Evolutionary conservation across 1,140 invertebrate genomes (phyloP), one percentile per base, ranked within the genome.

Genomic region (Drosophila neocordata): DNA sequence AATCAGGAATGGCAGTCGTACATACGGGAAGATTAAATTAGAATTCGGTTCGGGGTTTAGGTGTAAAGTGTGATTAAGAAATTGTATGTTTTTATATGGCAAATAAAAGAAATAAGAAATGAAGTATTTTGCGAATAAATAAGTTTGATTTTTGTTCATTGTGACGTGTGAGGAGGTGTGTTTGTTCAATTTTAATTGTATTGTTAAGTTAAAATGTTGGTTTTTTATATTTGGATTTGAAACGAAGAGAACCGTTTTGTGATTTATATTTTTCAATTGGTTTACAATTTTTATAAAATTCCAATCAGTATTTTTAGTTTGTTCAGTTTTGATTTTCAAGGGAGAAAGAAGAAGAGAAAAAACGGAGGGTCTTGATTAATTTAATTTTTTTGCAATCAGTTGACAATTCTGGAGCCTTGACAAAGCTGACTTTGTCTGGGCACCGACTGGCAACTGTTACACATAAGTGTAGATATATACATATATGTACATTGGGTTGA

Each of bases 281-380:
- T 56, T 59, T 64, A 69, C 35, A 6, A 44, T 73, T 77, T 48
- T 20, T 44, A 18, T 48, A 20, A 3, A 20, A 4, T 48, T 48
- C 41, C 41, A 48, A 48, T 48, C 20, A 11, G 15, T 48, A 20
- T 48, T 65, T 65, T 61, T 63, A 74, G 60, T 73, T 73, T 82
- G 69, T 87, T 79, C 69, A 68, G 64, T 83, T 83, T 79, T 87
- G 63, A 73, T 82, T 73, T 79, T 91, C 89, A 91, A 90, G 89
- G 89, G 74, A 91, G 90, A 91, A 91, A 91, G 90, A 90, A 91
- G 90, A 91, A 91, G 82, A 91, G 84, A 90, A 91, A 90, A 91
- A 85, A 75, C 82, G 79, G 85, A 78, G 70, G 70, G 85, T 78
- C 81, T 75, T 70, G 69, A 58, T 68, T 57, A 67, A 73, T 77